Conservation (phyloP, 2,797 vertebrate species). For the Pseudocheirus occidentalis region DNA sequence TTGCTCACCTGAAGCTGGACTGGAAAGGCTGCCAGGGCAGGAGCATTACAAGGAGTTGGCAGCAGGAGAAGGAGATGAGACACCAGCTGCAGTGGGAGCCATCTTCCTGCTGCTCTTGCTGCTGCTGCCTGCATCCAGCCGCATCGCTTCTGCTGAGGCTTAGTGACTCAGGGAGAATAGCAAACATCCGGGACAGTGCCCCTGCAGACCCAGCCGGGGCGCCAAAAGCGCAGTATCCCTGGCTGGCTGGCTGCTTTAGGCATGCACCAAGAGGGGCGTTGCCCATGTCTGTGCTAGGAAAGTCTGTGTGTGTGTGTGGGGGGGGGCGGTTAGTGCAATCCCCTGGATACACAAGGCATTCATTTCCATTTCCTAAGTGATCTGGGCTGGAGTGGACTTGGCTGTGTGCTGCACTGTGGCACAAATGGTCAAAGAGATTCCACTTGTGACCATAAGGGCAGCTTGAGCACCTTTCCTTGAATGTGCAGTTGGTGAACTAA, state of each 20-base stretch:
- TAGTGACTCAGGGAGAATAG: background rate
- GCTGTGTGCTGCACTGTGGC: background rate
- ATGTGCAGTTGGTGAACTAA: background rate
- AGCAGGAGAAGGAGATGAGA: background rate
- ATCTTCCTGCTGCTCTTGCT: background rate
- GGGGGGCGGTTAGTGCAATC: background rate
- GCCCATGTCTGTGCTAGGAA: background rate
- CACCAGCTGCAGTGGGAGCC: background rate
- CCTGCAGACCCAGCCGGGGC: background rate
- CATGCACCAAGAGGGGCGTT: background rate
- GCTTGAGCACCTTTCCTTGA: background rate
- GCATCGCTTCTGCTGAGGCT: background rate
- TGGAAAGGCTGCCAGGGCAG: background rate
- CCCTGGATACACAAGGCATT: background rate
- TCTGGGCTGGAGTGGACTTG: background rate
- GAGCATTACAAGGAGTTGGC: background rate
- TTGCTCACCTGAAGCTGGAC: slow-evolving; percentile 27
- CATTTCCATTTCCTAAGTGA: background rate
- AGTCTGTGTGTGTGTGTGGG: background rate
- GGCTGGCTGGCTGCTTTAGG: background rate
- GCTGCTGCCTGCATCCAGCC: background rate
- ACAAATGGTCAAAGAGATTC: background rate
- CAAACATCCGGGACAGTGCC: slow-evolving; percentile 3
- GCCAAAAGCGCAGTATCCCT: background rate
- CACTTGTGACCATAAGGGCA: background rate